Evolutionary conservation across 2,888 invertebrate genomes (phyloP), one percentile per base, ranked within the genome.

Genomic region (Patella depressa): DNA sequence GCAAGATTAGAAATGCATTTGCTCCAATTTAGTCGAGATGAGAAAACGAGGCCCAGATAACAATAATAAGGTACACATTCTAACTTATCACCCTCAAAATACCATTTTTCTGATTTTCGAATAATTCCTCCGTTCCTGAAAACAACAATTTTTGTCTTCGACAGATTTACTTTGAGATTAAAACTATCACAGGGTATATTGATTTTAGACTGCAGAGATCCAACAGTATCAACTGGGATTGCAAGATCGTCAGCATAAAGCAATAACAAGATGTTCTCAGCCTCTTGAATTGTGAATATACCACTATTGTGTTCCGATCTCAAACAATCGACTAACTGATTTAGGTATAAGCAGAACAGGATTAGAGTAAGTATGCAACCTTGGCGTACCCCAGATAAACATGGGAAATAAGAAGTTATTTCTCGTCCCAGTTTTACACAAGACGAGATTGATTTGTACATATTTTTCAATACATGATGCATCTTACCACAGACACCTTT

Each of bases 21-120:
- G 54, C 53, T 69, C 73, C 73, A 77, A 2, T 65, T 73, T 11
- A 70, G 69, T 69, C 70, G 14, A 14, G 77, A 65, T 11, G 77
- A 53, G 9, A 77, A 71, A 4, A 70, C 3, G 19, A 77, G 7
- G 17, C 77, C 70, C 19, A 77, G n/a, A 7, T 70, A 69, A 15
- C 70, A 70, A 14, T 73, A 77, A 69, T 17, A 73, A 12, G 65
- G n/a, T 19, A 19, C 59, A 9, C 29, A 24, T 53, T 15, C 15
- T n/a, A 65, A 19, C 19, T 65, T 11, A 11, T 24, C 17, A 9
- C 74, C 74, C 45, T 34, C 17, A 34, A 34, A 74, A n/a, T 9
- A 4, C 59, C 19, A 74, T 29, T 74, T 34, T 55, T 53, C 12
- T 55, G 55, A 5, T 19, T 12, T 65, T 19, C 7, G 9, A 65